Evolutionary conservation across 2,888 invertebrate genomes (phyloP), one percentile per base, ranked within the genome.

Genomic region (Imbricaverruca yamaguchii): DNA sequence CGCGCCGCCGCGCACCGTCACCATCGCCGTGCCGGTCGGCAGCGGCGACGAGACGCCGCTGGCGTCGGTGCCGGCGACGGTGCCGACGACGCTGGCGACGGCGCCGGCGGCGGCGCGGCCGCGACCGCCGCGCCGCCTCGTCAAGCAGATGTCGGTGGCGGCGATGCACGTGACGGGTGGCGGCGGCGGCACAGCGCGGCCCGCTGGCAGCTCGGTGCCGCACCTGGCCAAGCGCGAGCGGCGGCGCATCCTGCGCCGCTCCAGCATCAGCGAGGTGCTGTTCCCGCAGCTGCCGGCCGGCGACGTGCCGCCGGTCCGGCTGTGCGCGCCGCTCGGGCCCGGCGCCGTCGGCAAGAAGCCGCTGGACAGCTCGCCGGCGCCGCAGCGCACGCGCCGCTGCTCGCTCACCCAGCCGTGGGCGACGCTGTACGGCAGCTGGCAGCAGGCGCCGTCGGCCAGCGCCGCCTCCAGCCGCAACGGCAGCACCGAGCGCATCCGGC

Each of bases 361-460:
- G 9, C 80, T 83, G 80, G 82, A 81, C 61, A 81, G 80, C 74
- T n/a, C n/a, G n/a, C 65, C 81, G 10, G 80, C 79, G 11, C 81
- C 81, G 69, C 78, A 80, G 57, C 80, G 81, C 15, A 83, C 84
- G 11, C 83, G 85, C 15, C 83, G 85, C 53, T 85, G 85, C 81
- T 85, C 85, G 25, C 82, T 85, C 61, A 85, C 85, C 18, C 84
- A 85, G 80, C 85, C 85, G 61, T 85, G 85, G 81, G 85, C 85
- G 57, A 84, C 84, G 80, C 83, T 85, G 74, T 85, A 85, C 83
- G 85, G 85, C 57, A 85, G 85, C 12, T 85, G 85, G 85, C 85
- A 85, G 82, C 23, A 8, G 57, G 56, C 78, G 2, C 82, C 78
- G 79, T 79, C 81, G 9, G 78, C 74, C 23, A 82, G 83, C 59